Conservation (phyloP, 2,888 invertebrate genomes). For the Aleiodes alternator region DNA sequence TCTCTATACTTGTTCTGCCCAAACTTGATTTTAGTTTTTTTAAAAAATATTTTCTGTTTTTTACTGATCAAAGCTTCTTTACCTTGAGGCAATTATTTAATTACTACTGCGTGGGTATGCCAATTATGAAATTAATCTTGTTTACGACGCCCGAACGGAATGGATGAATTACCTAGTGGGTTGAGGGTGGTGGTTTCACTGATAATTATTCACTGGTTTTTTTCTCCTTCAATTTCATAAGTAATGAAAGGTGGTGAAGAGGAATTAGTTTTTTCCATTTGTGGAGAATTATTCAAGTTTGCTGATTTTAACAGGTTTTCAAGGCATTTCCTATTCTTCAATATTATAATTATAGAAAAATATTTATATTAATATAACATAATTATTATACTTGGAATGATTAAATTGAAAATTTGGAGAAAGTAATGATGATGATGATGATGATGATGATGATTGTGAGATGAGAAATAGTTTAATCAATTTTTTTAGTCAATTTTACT, state of each 20-base stretch:
- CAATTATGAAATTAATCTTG: constrained; percentile 70
- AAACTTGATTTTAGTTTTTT: constrained; percentile 32
- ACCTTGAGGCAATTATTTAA: constrained; percentile 67
- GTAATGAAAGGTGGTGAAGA: background rate
- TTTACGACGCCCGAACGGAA: constrained; percentile 58
- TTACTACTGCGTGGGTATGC: constrained; percentile 64
- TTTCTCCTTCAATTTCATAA: background rate
- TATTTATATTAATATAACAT: too few relatives aligned
- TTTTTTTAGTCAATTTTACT: background rate
- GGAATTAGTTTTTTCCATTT: background rate
- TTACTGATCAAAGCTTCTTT: constrained; percentile 50
- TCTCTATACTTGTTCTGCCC: background rate
- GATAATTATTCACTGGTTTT: background rate
- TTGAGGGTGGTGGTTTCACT: background rate
- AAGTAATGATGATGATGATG: too few relatives aligned
- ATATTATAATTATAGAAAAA: too few relatives aligned
- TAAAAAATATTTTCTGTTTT: constrained; percentile 11
- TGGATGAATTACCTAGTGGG: constrained; percentile 45
- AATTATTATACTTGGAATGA: too few relatives aligned
- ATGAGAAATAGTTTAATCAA: too few relatives aligned
- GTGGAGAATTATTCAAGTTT: background rate
- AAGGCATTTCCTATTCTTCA: too few relatives aligned
- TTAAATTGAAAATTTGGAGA: too few relatives aligned
- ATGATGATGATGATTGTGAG: too few relatives aligned
- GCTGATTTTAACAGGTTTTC: background rate